Evolutionary conservation across 1,140 invertebrate species (phyloP).

Genomic region (Campoletis sonorensis): DNA sequence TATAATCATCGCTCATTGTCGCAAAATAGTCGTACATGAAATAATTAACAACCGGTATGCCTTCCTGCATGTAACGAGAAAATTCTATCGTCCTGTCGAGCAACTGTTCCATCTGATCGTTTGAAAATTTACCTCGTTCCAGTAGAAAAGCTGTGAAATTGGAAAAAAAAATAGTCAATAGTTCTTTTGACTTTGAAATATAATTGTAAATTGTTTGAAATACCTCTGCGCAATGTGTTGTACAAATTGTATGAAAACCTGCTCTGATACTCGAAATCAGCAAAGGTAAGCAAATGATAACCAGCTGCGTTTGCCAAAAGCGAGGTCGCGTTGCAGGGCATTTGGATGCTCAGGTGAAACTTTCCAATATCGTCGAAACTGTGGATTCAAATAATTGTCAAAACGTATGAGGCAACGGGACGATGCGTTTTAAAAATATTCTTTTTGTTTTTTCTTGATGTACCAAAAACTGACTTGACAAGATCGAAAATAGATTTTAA

Average conservation of each 20-base stretch:
- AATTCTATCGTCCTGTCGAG: conserved; percentile 68
- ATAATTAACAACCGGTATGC: conserved; percentile 68
- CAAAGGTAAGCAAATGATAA: conserved; percentile 70
- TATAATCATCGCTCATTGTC: conserved; percentile 62
- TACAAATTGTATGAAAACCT: conserved; percentile 74
- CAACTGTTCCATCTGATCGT: conserved; percentile 64
- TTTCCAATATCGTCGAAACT: conserved; percentile 67
- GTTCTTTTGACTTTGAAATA: neutral
- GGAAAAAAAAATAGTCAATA: conserved; percentile 28
- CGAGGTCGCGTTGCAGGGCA: conserved; percentile 70
- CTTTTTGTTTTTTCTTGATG: neutral
- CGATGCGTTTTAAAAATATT: neutral
- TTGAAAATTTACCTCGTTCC: conserved; percentile 63
- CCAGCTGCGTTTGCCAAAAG: conserved; percentile 69
- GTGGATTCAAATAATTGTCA: conserved; percentile 42
- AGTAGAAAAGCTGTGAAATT: conserved; percentile 66
- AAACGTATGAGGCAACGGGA: neutral
- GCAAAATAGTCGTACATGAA: conserved; percentile 70
- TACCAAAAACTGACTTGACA: conserved; percentile 55
- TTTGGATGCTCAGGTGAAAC: conserved; percentile 64
- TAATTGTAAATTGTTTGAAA: neutral
- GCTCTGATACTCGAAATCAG: conserved; percentile 68
- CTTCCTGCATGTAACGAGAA: conserved; percentile 72
- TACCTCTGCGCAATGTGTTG: conserved; percentile 67
- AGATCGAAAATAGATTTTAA: conserved; percentile 70